These are phyloP conservation scores for Apis cerana DNA, from an alignment of 1,140 invertebrate species.

Conservation along the genomic window DNA sequence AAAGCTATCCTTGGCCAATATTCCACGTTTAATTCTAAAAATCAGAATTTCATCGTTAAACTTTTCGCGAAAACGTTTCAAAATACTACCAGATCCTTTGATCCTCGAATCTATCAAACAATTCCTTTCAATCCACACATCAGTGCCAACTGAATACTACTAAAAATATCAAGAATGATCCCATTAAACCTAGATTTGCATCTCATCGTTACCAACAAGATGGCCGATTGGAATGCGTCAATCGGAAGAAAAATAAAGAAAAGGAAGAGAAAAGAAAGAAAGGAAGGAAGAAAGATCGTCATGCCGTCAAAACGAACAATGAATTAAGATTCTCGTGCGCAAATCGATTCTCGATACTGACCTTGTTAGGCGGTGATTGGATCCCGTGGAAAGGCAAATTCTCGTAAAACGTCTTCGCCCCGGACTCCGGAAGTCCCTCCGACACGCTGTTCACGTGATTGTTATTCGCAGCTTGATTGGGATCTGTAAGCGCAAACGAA, in stretches of 20 bases:
- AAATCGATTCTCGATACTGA: conserved; percentile 77
- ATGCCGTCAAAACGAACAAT: conserved; percentile 9
- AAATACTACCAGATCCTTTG: no score
- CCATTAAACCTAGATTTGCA: background rate
- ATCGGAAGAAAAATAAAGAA: background rate
- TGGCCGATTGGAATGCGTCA: background rate
- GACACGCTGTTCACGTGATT: conserved; percentile 79
- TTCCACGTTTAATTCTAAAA: no score
- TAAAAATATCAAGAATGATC: background rate
- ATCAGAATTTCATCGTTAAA: no score
- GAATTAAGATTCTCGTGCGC: background rate
- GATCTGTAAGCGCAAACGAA: conserved; percentile 75
- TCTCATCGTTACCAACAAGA: background rate
- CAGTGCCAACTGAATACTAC: no score
- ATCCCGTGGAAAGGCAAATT: conserved; percentile 96
- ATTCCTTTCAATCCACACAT: no score
- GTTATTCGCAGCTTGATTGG: conserved; percentile 77
- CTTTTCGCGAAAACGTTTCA: no score
- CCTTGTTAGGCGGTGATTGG: conserved; percentile 94
- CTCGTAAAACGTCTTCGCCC: conserved; percentile 91
- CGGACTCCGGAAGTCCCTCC: conserved; percentile 78
- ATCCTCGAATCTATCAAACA: no score
- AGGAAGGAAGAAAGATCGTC: background rate
- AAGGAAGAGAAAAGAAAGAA: background rate
- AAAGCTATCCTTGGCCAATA: no score